Evolutionary conservation across 2,797 vertebrate genomes (phyloP).

Genomic region (Serranus cabrilla): DNA sequence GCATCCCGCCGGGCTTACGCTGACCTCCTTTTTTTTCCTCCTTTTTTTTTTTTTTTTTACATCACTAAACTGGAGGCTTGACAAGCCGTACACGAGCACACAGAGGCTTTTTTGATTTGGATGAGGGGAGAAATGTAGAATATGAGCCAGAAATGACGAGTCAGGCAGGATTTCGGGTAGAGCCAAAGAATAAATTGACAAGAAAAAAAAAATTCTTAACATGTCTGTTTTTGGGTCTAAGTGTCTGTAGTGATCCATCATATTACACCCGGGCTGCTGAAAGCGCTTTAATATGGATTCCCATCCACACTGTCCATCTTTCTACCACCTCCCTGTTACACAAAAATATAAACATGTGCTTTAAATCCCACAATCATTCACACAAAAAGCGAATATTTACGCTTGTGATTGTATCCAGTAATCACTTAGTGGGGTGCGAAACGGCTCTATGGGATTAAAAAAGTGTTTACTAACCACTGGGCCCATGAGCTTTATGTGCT

Average conservation of each 20-base stretch:
- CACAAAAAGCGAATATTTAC: slow-evolving; percentile 24
- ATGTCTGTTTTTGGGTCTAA: slow-evolving; percentile 33
- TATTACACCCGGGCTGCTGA: slow-evolving; percentile 46
- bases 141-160: slow-evolving; percentile 83
- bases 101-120: slow-evolving; percentile 76
- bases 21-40: slow-evolving; percentile 82
- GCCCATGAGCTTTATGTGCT: slow-evolving; percentile 27
- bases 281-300: slow-evolving; percentile 23
- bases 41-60: slow-evolving; percentile 63
- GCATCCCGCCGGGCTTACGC: slow-evolving; percentile 79
- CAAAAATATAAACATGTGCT: not conserved
- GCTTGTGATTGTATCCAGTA: slow-evolving; percentile 29
- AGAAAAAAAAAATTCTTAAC: slow-evolving; percentile 12
- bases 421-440: slow-evolving; percentile 56
- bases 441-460: slow-evolving; percentile 54
- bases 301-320: slow-evolving; percentile 27
- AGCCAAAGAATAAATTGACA: slow-evolving; percentile 54
- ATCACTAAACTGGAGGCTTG: slow-evolving; percentile 82
- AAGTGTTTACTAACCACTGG: slow-evolving; percentile 53
- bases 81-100: slow-evolving; percentile 78
- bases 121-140: slow-evolving; percentile 82
- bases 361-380: slow-evolving; percentile 30
- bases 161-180: slow-evolving; percentile 62
- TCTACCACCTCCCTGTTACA: not conserved
- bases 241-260: slow-evolving; percentile 67